Percentiles rank a stretch among this genome's conserved stretches.
Evolutionary conservation across 2,113 vertebrate genomes (phyloP).

Genomic region (Phylloscopus trochiloides): DNA sequence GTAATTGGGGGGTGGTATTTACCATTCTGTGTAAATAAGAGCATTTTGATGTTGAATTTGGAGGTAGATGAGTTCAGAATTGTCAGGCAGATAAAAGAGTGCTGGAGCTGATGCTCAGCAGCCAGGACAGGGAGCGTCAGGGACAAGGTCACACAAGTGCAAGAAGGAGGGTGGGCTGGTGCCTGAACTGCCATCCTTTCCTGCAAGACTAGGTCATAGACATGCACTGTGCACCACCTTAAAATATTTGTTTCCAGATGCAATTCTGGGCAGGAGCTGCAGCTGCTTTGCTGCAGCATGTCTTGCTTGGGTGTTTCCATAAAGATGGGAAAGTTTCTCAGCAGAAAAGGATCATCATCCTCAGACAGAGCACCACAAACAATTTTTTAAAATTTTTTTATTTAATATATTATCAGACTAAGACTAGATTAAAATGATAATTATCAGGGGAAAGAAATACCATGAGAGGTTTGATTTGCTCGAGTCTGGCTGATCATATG

Average conservation of each 20-base stretch:
- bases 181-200: neutral
- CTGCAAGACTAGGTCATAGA: neutral
- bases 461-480: neutral
- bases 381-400: neutral
- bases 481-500: neutral
- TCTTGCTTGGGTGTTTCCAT: neutral
- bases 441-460: neutral
- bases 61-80: neutral
- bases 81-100: neutral
- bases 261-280: neutral
- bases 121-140: neutral
- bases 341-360: neutral
- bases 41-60: neutral
- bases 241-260: neutral
- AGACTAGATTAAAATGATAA: neutral
- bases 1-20: neutral
- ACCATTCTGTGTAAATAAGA: neutral
- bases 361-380: neutral
- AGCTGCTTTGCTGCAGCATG: neutral
- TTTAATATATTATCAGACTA: neutral
- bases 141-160: neutral
- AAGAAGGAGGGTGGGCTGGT: neutral
- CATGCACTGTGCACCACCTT: neutral
- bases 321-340: neutral
- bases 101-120: neutral